Evolutionary conservation across 2,113 vertebrate genomes (phyloP), one percentile per base, ranked within the genome.

Genomic region (Brachirus orientalis): DNA sequence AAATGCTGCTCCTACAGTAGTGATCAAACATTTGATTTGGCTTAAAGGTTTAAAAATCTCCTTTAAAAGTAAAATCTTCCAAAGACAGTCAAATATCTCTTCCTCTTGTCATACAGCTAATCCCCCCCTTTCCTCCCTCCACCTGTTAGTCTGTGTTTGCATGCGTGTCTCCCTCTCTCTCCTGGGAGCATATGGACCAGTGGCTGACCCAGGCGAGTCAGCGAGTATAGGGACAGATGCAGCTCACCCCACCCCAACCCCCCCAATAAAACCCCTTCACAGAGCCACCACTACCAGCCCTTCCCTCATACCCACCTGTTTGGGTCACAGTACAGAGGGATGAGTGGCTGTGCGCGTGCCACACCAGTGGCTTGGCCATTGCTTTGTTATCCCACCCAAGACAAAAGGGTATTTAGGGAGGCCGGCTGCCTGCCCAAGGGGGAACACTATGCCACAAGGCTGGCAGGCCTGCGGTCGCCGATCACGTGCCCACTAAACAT

Each of bases 381-480:
- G 73, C 79, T 84, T 89, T 89, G 86, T 93, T 91, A 89, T 84
- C 88, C 85, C 83, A 48, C 81, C 86, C 84, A 68, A 91, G 83
- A 93, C 92, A 93, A 93, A 93, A 75, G 91, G 71, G 77, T 84
- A 82, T 91, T 93, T 90, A 92, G 82, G 86, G 82, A 87, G 88
- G 89, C 87, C 82, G 82, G 85, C 83, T 88, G 88, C 84, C 80
- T 58, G 80, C 84, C 85, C 73, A 57, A 37, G 55, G 81, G 79
- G 83, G 78, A 52, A 86, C 75, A 90, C 83, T 90, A 90, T 90
- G 88, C 75, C 79, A 80, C 64, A 82, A 85, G 85, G 82, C 89
- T 89, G 90, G 84, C 88, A 89, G 84, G 80, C 84, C 82, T 17
- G 71, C 40, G 73, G 59, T 77, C 65, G 63, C 44, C 54, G 43